Evolutionary conservation across 2,113 vertebrate genomes (phyloP), one percentile per base, ranked within the genome.

Genomic region (Pheucticus melanocephalus): DNA sequence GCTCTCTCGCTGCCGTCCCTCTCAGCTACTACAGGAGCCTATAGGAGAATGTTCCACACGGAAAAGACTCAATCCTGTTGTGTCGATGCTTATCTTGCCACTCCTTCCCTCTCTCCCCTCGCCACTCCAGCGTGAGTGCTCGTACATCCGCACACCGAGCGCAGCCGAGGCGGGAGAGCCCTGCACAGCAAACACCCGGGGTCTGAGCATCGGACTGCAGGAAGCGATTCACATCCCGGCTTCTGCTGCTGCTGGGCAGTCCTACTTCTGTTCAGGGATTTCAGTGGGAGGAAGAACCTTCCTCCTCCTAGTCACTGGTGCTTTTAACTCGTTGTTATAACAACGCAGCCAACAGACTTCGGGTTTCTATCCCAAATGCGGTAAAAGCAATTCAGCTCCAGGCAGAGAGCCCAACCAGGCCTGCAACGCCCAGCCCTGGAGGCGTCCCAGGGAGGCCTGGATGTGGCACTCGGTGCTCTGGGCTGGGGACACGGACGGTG

Each of bases 181-280:
- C 11, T 1, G 20, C 33, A 1, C 2, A 8, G 80, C 50, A 47
- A 9, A 80, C 33, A 0, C 4, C 0, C 47, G 1, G 0, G 6
- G 27, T n/a, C 25, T 2, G 23, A 39, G 19, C 3, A 7, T 5
- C 3, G 4, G 14, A 4, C 14, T 64, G 9, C 15, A 37, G 82
- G 65, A 91, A 37, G 16, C 0, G 59, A 70, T n/a, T 64, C 69
- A 30, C 27, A 0, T 1, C 18, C 5, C n/a, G 25, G 57, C 57
- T 24, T 11, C n/a, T 50, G n/a, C 68, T 72, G 40, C 68, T 51
- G 15, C 50, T 73, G 76, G 14, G 60, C 45, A 82, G 14, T 2
- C 2, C 0, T 1, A 1, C 1, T 82, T 71, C 19, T 17, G 24
- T 64, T 64, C 72, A 25, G 64, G 16, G 23, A 2, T 56, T 65